Conservation (phyloP, 2,888 invertebrate genomes). For the Augochlorella aurata region DNA sequence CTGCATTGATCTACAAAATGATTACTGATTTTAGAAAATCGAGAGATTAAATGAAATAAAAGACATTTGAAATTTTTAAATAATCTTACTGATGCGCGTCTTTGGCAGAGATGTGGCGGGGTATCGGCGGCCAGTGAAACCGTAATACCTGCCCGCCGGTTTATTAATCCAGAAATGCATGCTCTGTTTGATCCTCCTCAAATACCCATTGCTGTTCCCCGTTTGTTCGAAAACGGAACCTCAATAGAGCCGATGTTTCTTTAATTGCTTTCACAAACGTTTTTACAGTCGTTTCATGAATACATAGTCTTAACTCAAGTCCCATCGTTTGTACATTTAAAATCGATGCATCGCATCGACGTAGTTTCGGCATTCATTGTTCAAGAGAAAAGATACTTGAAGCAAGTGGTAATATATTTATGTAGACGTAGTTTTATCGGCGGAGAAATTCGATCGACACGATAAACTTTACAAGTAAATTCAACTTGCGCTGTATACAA, state of each 20-base stretch:
- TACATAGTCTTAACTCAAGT: slow-evolving; percentile 30
- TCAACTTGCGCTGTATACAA: neutral
- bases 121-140: slow-evolving; percentile 87
- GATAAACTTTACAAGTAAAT: neutral
- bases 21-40: neutral
- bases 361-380: slow-evolving; percentile 30
- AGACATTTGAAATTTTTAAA: slow-evolving; percentile 3
- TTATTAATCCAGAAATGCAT: slow-evolving; percentile 96
- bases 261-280: slow-evolving; percentile 3
- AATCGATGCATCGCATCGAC: slow-evolving; percentile 39
- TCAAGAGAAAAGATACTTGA: neutral
- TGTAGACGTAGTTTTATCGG: too few species aligned
- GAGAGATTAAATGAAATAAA: neutral
- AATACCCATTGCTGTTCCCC: slow-evolving; percentile 34
- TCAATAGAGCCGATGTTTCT: neutral
- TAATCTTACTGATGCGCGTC: slow-evolving; percentile 71
- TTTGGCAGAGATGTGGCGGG: slow-evolving; percentile 75
- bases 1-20: slow-evolving; percentile 72
- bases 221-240: neutral
- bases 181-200: slow-evolving; percentile 40
- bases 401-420: neutral
- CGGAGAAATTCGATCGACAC: neutral
- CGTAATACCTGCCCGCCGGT: slow-evolving; percentile 88
- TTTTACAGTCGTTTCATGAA: neutral
- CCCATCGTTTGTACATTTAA: slow-evolving; percentile 39